Percentiles rank a stretch among this genome's conserved stretches.
phyloP scores from a whole-genome alignment of 2,113 vertebrate genomes.

The Pteropus alecto region DNA sequence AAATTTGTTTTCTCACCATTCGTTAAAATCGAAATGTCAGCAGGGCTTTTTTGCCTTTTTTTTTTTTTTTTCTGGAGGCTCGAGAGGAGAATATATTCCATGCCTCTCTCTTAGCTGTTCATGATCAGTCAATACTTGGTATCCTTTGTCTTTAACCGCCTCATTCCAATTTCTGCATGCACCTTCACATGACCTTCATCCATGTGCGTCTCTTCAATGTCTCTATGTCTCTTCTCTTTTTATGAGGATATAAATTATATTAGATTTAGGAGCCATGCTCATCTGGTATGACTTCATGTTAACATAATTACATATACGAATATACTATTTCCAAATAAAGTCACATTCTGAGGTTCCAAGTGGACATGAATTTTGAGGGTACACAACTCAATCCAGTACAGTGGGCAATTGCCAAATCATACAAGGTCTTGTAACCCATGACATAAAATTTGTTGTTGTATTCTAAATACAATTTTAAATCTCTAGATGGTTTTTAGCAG shows the following conservation, averaged over 20 bases:
- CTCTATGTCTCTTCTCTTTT: neutral
- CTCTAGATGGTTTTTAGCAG: neutral
- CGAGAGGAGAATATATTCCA: too few species aligned
- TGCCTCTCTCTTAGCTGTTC: neutral
- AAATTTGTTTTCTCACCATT: neutral
- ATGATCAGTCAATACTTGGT: fast-evolving
- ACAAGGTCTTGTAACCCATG: neutral
- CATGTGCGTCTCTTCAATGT: neutral
- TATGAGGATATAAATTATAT: neutral
- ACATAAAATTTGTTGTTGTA: neutral
- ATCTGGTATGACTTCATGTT: neutral
- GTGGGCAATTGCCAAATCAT: neutral
- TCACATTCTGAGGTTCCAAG: neutral
- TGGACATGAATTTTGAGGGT: neutral
- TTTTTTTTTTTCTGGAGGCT: neutral
- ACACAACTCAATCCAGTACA: neutral
- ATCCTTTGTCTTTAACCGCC: fast-evolving
- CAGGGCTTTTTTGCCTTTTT: neutral
- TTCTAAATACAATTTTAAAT: neutral
- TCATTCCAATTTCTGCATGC: neutral
- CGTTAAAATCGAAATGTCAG: neutral
- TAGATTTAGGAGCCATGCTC: neutral
- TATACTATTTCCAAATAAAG: neutral
- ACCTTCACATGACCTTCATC: neutral
- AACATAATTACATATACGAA: neutral